Evolutionary conservation across 1,140 invertebrate genomes (phyloP), one percentile per base, ranked within the genome.

Genomic region (Tetragonula clypearis): DNA sequence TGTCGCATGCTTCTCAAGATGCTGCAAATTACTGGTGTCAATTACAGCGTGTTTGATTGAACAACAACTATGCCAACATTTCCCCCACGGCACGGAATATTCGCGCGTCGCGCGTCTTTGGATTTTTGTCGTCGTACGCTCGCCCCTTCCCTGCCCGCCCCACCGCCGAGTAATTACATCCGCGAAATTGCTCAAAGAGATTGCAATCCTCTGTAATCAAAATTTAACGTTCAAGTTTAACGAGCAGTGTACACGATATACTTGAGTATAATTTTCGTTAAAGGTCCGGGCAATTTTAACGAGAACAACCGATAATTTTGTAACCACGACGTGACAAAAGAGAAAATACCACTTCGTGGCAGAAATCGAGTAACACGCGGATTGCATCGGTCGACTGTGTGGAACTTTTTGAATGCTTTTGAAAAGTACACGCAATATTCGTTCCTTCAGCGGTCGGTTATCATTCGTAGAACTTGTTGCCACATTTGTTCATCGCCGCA

Each of bases 11-110:
- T 80, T 80, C 55, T 56, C 21, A 56, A 74, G 58, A 82, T 62
- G 80, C 56, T 73, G 49, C n/a, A 62, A 81, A 81, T 81, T 82
- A 56, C 80, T 75, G 71, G 60, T 73, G 71, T 82, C 80, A 73
- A 82, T 75, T 82, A 65, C 80, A 66, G 49, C 12, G 41, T 82
- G 60, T 82, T 75, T 82, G 35, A 72, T 75, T 75, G 35, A 49
- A 49, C 41, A 82, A 82, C 49, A 74, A 74, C n/a, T 82, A 53
- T 62, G 56, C 23, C 41, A 35, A 62, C 26, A 65, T 53, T 49
- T 68, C 17, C 8, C 26, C 6, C 6, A 14, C n/a, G 4, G 1
- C 23, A 4, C 26, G 14, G 58, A 26, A 78, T 41, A 65, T 21
- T 66, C 41, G 15, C 23, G n/a, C 11, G 11, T 35, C 30, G 11